A percentile compares a stretch with the other conserved stretches of the same genome.
Conservation (phyloP, 2,888 invertebrate species). For the Julus scandinavius region DNA sequence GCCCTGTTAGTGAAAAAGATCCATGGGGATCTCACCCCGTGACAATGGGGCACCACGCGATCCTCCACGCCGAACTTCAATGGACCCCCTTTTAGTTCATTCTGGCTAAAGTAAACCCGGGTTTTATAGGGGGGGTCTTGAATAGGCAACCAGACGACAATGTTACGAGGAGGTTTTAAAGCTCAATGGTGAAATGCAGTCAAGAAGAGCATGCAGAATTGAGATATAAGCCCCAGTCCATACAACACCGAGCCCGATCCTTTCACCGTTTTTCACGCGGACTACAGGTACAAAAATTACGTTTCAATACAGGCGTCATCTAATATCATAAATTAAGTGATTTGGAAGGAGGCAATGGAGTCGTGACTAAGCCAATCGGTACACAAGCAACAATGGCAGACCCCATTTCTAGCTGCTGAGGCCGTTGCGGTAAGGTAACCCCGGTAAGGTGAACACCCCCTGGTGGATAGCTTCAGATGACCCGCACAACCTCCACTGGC, state of each 20-base stretch:
- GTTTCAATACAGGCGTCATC: conserved; percentile 46
- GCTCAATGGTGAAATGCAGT: not conserved
- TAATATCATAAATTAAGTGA: conserved; percentile 51
- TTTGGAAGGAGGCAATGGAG: conserved; percentile 44
- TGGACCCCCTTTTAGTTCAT: conserved; percentile 40
- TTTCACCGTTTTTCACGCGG: conserved; percentile 17
- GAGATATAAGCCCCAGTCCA: conserved; percentile 31
- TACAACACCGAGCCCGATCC: not conserved
- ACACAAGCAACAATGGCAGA: conserved; percentile 24
- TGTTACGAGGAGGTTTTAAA: conserved; percentile 9
- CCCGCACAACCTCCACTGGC: not conserved
- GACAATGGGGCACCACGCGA: conserved; percentile 47
- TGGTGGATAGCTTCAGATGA: conserved; percentile 16
- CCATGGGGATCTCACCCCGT: conserved; percentile 47
- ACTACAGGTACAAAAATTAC: conserved; percentile 35
- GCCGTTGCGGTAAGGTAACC: conserved; percentile 35
- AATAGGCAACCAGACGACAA: conserved; percentile 37
- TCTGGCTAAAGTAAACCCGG: conserved; percentile 24
- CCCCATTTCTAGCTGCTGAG: not conserved
- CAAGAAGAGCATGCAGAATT: conserved; percentile 32
- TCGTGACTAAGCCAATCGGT: conserved; percentile 49
- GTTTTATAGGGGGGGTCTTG: not conserved
- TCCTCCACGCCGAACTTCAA: conserved; percentile 47
- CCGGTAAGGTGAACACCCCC: conserved; percentile 20
- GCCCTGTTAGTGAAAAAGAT: conserved; percentile 34